Base-by-base conservation (phyloP, 1,140 invertebrate species). In the Drosophila setifemur region DNA sequence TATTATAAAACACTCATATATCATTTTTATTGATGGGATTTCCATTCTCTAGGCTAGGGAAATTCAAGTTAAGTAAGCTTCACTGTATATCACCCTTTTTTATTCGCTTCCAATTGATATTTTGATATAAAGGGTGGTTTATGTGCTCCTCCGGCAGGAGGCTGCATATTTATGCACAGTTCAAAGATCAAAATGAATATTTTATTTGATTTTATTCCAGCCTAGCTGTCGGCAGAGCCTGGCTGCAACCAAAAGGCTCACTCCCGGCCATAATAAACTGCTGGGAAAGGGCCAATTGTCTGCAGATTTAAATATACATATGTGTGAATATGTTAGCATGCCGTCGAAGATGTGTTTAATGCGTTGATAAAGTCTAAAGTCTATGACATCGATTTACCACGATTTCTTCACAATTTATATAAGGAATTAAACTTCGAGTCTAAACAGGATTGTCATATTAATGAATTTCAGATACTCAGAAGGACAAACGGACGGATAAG, bases 131-230 rank as follows among this genome's bases (percentile, higher is more conserved):
- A 63, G 40, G 67, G 73, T 50, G 49, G 26, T 39, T 40, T 31
- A 54, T 18, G 33, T 19, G 9, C 40, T 18, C 37, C 25, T 9
- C 12, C 33, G 25, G 19, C 21, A 54, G 58, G 53, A 55, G 53
- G 19, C 23, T 63, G 73, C 78, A 82, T 82, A 83, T 82, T 82
- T 82, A 83, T 83, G 78, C 78, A 83, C 78, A 82, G 78, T 83
- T 82, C 78, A 82, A 77, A 82, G 78, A 82, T 83, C 78, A 82
- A 82, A 82, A 82, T 82, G 78, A 82, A 82, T 82, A 82, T 83
- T 82, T 82, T 82, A 82, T 82, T 83, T 83, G 68, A 82, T 82
- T 82, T 82, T 68, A 82, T 77, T 82, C 68, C 63, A n/a, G 53
- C 12, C 53, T 69, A 39, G 47, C 72, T 76, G 39, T 60, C 35